A percentile compares a stretch with the other conserved stretches of the same genome.
These are phyloP conservation scores for Solea solea DNA, from an alignment of 2,113 vertebrate species.

Conservation along the genomic window DNA sequence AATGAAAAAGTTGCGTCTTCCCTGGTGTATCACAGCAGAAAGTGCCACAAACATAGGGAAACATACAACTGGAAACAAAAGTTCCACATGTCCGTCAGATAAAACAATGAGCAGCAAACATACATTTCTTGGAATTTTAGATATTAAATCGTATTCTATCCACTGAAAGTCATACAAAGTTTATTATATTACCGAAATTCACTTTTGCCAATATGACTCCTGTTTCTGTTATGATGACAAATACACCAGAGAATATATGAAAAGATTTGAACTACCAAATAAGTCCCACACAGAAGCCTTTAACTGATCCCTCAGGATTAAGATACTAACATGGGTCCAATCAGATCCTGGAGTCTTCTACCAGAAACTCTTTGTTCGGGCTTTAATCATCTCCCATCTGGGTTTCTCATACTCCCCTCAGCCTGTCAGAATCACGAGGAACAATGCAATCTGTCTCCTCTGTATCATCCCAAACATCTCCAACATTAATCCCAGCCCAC, in stretches of 20 bases:
- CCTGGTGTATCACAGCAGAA: too few relatives aligned
- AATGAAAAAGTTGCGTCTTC: too few relatives aligned
- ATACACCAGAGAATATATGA: not conserved
- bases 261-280: conserved; percentile 11
- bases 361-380: conserved; percentile 40
- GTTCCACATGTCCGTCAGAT: too few relatives aligned
- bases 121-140: too few relatives aligned
- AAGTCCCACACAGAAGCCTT: conserved; percentile 26
- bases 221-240: too few relatives aligned
- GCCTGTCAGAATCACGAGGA: conserved; percentile 23
- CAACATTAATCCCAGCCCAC: conserved; percentile 22
- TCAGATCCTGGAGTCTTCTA: conserved; percentile 19
- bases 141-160: too few relatives aligned
- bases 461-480: conserved; percentile 25
- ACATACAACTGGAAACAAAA: too few relatives aligned
- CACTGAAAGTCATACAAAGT: too few relatives aligned
- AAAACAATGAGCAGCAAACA: too few relatives aligned
- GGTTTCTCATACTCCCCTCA: conserved; percentile 14
- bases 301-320: conserved; percentile 29
- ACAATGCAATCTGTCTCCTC: conserved; percentile 25
- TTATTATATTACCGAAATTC: too few relatives aligned
- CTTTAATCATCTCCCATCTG: conserved; percentile 58
- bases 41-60: too few relatives aligned
- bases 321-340: conserved; percentile 25
- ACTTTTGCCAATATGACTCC: too few relatives aligned